These are phyloP conservation scores for Candidula unifasciata DNA, from an alignment of 2,888 invertebrate species.

Conservation along the genomic window DNA sequence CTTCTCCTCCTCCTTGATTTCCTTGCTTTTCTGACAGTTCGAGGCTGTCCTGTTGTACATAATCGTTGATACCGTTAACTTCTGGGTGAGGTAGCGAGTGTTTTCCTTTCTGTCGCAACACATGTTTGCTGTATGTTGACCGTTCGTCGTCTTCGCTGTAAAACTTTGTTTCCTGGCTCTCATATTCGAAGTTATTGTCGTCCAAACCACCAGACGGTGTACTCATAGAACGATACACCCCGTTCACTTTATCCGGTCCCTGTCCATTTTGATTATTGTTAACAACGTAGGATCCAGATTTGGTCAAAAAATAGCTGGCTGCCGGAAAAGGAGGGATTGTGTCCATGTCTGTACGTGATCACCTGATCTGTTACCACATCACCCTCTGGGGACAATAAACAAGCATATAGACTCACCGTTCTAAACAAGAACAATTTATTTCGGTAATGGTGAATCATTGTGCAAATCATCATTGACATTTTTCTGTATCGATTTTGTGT, in stretches of 20 bases:
- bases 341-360: not conserved
- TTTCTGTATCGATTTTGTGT: no score
- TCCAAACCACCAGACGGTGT: not conserved
- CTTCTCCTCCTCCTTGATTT: not conserved
- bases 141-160: not conserved
- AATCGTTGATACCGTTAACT: not conserved
- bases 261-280: not conserved
- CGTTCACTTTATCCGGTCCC: not conserved
- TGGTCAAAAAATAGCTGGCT: not conserved
- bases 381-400: no score
- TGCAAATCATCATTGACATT: no score
- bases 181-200: not conserved
- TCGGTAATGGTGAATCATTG: no score
- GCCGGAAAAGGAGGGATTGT: not conserved
- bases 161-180: slow-evolving; percentile 10
- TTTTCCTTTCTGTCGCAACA: not conserved
- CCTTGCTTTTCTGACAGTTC: no score
- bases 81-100: no score
- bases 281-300: slow-evolving; percentile 22
- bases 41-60: not conserved
- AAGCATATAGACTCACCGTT: no score
- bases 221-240: slow-evolving; percentile 7
- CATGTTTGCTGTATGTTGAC: not conserved
- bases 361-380: no score
- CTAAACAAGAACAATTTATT: no score